Evolutionary conservation across 2,797 vertebrate genomes (phyloP), one percentile per base, ranked within the genome.

Genomic region (Podarcis siculus): DNA sequence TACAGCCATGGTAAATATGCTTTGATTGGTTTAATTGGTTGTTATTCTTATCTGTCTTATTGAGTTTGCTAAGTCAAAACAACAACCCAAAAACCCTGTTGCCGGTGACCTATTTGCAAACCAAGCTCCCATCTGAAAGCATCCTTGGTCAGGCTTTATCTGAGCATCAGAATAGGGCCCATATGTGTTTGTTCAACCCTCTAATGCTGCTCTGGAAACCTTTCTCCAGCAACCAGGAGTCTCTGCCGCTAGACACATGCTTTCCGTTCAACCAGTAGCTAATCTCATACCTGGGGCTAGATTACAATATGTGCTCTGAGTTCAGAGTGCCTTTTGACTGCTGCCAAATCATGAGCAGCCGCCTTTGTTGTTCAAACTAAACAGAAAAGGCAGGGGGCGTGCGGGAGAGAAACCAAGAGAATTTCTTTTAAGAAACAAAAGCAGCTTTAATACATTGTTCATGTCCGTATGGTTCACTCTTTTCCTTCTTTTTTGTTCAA

Each of bases 271-370:
- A 42, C 71, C 90, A 89, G 93, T 89, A 92, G 91, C 90, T 92
- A 67, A 82, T 66, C 1, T 90, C 81, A 8, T 95, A 95, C 92
- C 95, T 93, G 90, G 79, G 92, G 93, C 89, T 86, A 88, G 80
- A 86, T 90, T 90, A 79, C 64, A 87, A 81, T 85, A 10, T 61
- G 7, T 69, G 78, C 12, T 87, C 83, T 30, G 87, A 21, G 64
- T 88, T 94, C 89, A 85, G 66, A 85, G 73, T 32, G 73, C 5
- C 89, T 95, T 93, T 95, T 92, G 90, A 55, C 87, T 86, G 13
- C 58, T 94, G 92, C 93, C 92, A 93, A 80, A 94, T 72, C 67
- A 87, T 72, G 87, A 93, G 86, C 86, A 93, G 89, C 42, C 86
- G 85, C 45, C 0, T 88, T 86, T 86, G 72, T 94, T 93, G 12